phyloP scores from a whole-genome alignment of 2,797 vertebrate genomes.

The Pelodytes ibericus region DNA sequence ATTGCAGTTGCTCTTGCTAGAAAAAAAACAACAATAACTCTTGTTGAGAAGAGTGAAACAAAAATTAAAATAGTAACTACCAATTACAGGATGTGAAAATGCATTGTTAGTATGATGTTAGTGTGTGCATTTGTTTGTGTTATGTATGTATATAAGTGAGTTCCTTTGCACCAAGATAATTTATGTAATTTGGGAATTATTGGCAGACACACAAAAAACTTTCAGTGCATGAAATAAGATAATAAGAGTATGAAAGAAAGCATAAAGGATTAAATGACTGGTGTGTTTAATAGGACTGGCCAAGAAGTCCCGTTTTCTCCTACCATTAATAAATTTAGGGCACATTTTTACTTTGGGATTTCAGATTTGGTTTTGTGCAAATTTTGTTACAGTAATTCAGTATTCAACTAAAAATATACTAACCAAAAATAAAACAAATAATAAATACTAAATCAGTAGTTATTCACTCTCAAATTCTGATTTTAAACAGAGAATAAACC shows the following conservation, averaged over 20 bases:
- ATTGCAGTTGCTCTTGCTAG: conserved; percentile 70
- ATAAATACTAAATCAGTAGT: no score
- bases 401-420: no score
- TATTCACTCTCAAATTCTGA: no score
- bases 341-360: no score
- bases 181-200: conserved; percentile 1
- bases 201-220: conserved; percentile 31
- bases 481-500: no score
- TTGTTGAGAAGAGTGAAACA: not conserved
- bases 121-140: not conserved
- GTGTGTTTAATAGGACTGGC: no score
- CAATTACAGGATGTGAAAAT: not conserved
- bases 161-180: not conserved
- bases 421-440: no score
- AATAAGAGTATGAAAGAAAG: not conserved
- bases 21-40: not conserved
- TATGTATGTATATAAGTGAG: no score
- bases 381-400: no score
- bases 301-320: no score
- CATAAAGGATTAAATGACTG: not conserved
- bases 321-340: no score
- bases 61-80: not conserved
- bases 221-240: not conserved
- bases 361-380: no score
- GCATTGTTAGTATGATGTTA: not conserved